A percentile compares a stretch with the other conserved stretches of the same genome.
These are phyloP conservation scores for Leucosticte australis DNA, from an alignment of 2,113 vertebrate species.

Conservation along the genomic window DNA sequence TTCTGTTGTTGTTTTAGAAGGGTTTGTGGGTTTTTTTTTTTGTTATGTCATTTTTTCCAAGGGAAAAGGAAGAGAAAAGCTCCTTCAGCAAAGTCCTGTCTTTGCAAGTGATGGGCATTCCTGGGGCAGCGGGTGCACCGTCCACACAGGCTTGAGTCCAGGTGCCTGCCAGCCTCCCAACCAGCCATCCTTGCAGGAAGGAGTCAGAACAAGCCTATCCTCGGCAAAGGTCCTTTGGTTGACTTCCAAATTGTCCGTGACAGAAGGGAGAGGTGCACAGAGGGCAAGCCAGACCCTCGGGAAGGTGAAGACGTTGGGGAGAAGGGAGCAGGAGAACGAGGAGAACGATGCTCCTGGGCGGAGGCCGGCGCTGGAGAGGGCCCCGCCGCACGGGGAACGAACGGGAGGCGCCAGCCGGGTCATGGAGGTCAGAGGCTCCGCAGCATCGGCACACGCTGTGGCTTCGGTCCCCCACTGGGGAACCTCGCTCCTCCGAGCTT, in stretches of 20 bases:
- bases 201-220: slow-evolving; percentile 40
- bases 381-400: not conserved
- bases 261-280: slow-evolving; percentile 42
- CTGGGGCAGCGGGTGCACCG: slow-evolving; percentile 35
- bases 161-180: not conserved
- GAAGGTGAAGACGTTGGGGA: not conserved
- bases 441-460: not conserved
- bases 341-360: not conserved
- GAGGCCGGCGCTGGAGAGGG: not conserved
- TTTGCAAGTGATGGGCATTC: slow-evolving; percentile 58
- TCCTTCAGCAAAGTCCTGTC: slow-evolving; percentile 73
- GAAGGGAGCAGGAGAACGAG: not conserved
- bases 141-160: not conserved
- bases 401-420: slow-evolving; percentile 8
- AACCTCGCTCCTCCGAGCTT: slow-evolving; percentile 53
- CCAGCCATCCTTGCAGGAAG: not conserved
- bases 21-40: not conserved
- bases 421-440: slow-evolving; percentile 23
- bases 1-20: not conserved
- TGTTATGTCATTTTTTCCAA: slow-evolving; percentile 57
- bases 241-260: slow-evolving; percentile 71
- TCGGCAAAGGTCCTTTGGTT: slow-evolving; percentile 79
- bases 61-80: slow-evolving; percentile 75
- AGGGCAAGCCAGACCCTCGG: slow-evolving; percentile 48
- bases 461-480: slow-evolving; percentile 27